Percentiles rank a stretch among this genome's conserved stretches.
These are phyloP conservation scores for Barbus barbus DNA, from an alignment of 2,113 vertebrate species.

Conservation along the genomic window DNA sequence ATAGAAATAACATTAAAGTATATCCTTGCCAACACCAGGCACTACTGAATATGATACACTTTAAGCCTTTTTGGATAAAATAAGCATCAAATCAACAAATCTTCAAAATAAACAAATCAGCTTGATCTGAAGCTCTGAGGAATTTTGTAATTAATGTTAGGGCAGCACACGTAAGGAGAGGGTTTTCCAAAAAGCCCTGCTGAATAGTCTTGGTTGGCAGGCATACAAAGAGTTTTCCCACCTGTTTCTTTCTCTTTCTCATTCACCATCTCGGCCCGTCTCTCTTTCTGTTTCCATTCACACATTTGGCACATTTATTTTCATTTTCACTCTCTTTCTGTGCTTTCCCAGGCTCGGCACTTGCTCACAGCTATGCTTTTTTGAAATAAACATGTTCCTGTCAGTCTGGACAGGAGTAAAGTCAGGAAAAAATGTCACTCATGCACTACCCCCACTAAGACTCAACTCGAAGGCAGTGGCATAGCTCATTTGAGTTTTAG, in stretches of 20 bases:
- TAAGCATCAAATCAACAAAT: neutral
- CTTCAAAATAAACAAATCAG: neutral
- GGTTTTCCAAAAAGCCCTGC: neutral
- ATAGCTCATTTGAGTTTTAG: neutral
- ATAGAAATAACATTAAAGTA: no score
- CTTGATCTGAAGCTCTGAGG: neutral
- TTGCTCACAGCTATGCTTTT: neutral
- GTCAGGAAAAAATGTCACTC: neutral
- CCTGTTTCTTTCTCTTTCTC: neutral
- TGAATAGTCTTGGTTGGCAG: constrained; percentile 36
- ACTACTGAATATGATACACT: neutral
- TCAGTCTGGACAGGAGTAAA: neutral
- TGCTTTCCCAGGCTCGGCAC: neutral
- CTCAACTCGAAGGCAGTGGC: neutral
- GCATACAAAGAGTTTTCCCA: constrained; percentile 24
- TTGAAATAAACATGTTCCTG: neutral
- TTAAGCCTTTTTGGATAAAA: neutral
- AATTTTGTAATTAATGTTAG: neutral
- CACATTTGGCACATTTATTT: neutral
- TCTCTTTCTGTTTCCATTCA: constrained; percentile 12
- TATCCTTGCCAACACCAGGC: neutral
- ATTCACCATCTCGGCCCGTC: neutral
- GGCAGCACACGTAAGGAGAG: neutral
- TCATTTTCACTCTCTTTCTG: neutral
- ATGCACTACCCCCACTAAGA: neutral